These are phyloP conservation scores for Styela clava DNA, from an alignment of 23 tunicate genomes.

Conservation along the genomic window DNA sequence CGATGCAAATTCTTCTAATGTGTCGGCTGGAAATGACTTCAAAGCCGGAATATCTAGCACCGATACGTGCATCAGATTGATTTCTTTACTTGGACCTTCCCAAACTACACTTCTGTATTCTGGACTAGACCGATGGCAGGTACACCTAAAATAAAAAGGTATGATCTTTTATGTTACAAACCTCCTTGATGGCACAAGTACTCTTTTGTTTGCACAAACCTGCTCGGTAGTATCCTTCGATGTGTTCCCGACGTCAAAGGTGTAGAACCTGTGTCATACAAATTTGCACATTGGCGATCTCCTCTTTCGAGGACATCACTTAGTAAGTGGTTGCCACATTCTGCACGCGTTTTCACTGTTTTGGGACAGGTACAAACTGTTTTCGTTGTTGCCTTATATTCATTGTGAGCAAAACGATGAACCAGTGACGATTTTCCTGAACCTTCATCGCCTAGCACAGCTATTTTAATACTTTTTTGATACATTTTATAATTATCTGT, in stretches of 20 bases:
- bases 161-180: background rate
- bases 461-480: background rate
- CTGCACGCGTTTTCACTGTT: background rate
- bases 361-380: background rate
- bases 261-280: too few species aligned
- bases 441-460: background rate
- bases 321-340: too few species aligned
- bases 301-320: too few species aligned
- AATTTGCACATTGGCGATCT: too few species aligned
- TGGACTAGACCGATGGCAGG: constrained; percentile 18
- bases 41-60: constrained; percentile 55
- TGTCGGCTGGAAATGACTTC: constrained; percentile 42
- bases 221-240: too few species aligned
- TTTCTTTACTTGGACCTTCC: background rate
- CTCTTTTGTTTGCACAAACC: too few species aligned
- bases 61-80: constrained; percentile 25
- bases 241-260: too few species aligned
- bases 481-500: too few species aligned
- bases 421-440: background rate
- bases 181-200: too few species aligned
- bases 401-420: background rate
- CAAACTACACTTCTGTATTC: constrained; percentile 1
- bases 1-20: constrained; percentile 59
- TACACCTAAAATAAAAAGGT: constrained; percentile 17
- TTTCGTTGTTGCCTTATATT: background rate